Evolutionary conservation across 2,797 vertebrate species (phyloP), one percentile per base, ranked within the genome.

Genomic region (Cyclura pinguis): DNA sequence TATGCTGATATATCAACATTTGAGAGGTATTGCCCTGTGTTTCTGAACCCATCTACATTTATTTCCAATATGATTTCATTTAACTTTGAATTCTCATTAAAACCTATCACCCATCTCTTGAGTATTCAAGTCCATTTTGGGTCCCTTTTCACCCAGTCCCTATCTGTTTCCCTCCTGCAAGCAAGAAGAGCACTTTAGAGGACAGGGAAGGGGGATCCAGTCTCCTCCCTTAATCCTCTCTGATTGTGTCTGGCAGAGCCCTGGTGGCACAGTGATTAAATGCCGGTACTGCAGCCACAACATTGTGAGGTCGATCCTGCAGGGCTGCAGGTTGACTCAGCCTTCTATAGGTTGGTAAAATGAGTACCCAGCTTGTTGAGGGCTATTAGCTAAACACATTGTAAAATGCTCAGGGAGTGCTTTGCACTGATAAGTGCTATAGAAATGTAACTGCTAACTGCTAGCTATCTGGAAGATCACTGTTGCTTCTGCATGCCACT

Each of bases 31-130:
- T 80, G 0, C 7, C 6, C n/a, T 67, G 62, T 1, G 64, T 42
- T 91, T 85, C 47, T 69, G 10, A 90, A 91, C 90, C 91, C 38
- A 82, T 80, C 89, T n/a, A 1, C 32, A 83, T 6, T 27, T 62
- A 57, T 9, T 27, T 89, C 89, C 88, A 35, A 24, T 14, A 18
- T 35, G 4, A 84, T 62, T 35, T 59, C 4, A n/a, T 86, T 35
- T 47, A 72, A 42, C 22, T 10, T 69, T 29, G 29, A 69, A 29
- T 73, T 74, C 13, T 76, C 50, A 38, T 6, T 7, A 12, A 10
- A 47, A 38, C 55, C 57, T 10, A 52, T 27, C 6, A 42, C 10
- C n/a, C 10, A 12, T 9, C 24, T 87, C 80, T 62, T 90, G 24
- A 47, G n/a, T 50, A 62, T 29, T 73, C 73, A 81, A 5, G 16